Conservation (phyloP, 2,888 invertebrate genomes). For the Stenichneumon culpator region DNA sequence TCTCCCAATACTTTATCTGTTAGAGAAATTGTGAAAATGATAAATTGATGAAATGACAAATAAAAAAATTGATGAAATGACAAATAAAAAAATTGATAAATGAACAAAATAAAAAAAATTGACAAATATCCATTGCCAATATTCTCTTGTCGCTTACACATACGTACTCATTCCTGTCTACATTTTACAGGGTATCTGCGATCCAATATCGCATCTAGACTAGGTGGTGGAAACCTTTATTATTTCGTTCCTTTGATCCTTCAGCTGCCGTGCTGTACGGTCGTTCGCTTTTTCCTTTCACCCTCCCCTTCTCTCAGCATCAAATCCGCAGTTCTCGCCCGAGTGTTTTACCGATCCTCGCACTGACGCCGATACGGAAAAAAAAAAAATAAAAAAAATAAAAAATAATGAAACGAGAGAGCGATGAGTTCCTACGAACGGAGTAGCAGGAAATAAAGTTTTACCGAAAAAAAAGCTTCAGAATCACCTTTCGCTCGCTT, state of each 20-base stretch:
- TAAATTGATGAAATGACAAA: too few species aligned
- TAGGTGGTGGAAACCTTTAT: slow-evolving; percentile 72
- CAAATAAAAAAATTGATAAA: too few species aligned
- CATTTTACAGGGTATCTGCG: slow-evolving; percentile 6
- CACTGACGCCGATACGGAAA: slow-evolving; percentile 44
- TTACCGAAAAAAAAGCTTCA: slow-evolving; percentile 53
- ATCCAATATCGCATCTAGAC: slow-evolving; percentile 65
- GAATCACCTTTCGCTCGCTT: slow-evolving; percentile 38
- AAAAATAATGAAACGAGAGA: slow-evolving; percentile 67
- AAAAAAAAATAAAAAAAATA: slow-evolving; percentile 39
- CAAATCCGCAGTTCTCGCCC: slow-evolving; percentile 32
- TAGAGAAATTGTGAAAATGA: too few species aligned
- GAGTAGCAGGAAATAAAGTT: slow-evolving; percentile 39
- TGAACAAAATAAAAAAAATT: not conserved
- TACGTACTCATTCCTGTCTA: not conserved
- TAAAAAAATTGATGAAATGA: too few species aligned
- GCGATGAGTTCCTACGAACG: slow-evolving; percentile 35
- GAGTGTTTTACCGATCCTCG: slow-evolving; percentile 58
- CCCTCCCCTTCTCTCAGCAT: slow-evolving; percentile 28
- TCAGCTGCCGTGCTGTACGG: slow-evolving; percentile 44
- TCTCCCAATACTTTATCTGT: too few species aligned
- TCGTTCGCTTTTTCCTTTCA: slow-evolving; percentile 50
- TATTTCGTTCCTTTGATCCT: slow-evolving; percentile 76
- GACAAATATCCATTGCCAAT: not conserved
- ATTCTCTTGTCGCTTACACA: not conserved